A percentile compares a stretch with the other conserved stretches of the same genome.
phyloP scores from a whole-genome alignment of 2,888 invertebrate species.

The Lordiphosa andalusiaca region DNA sequence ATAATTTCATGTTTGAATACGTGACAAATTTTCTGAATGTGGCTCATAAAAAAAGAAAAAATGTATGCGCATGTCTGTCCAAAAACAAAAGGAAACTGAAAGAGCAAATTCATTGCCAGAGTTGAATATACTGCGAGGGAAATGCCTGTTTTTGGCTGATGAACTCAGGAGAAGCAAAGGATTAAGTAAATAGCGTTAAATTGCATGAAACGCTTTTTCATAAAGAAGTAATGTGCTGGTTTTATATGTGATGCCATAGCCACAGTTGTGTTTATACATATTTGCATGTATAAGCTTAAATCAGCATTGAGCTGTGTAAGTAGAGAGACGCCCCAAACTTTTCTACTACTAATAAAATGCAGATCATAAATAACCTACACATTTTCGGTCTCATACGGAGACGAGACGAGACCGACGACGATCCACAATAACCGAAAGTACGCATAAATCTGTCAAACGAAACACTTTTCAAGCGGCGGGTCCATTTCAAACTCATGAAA shows the following conservation, averaged over 20 bases:
- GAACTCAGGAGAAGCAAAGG: slow-evolving; percentile 12
- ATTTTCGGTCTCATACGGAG: slow-evolving; percentile 24
- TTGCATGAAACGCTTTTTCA: background rate
- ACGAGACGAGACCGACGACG: slow-evolving; percentile 1
- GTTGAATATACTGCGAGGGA: slow-evolving; percentile 10
- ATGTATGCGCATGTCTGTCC: slow-evolving; percentile 15
- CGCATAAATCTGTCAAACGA: slow-evolving; percentile 62
- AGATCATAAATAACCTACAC: slow-evolving; percentile 49
- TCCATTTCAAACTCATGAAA: slow-evolving; percentile 44
- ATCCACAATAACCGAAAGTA: slow-evolving; percentile 47
- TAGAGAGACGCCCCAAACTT: too few species aligned
- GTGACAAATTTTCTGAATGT: slow-evolving; percentile 49
- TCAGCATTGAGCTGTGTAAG: too few species aligned
- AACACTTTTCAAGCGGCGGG: slow-evolving; percentile 44
- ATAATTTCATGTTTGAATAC: slow-evolving; percentile 49
- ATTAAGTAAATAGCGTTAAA: slow-evolving; percentile 19
- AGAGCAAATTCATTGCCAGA: slow-evolving; percentile 10
- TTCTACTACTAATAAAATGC: slow-evolving; percentile 37
- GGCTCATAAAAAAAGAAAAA: slow-evolving; percentile 31
- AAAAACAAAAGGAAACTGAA: slow-evolving; percentile 6
- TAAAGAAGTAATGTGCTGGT: background rate
- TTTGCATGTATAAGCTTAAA: too few species aligned
- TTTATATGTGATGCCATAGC: too few species aligned
- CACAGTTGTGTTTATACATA: too few species aligned
- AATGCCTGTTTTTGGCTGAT: slow-evolving; percentile 2